A percentile compares a stretch with the other conserved stretches of the same genome.
Conservation (phyloP, 2,113 vertebrate genomes). For the Cacatua alba region DNA sequence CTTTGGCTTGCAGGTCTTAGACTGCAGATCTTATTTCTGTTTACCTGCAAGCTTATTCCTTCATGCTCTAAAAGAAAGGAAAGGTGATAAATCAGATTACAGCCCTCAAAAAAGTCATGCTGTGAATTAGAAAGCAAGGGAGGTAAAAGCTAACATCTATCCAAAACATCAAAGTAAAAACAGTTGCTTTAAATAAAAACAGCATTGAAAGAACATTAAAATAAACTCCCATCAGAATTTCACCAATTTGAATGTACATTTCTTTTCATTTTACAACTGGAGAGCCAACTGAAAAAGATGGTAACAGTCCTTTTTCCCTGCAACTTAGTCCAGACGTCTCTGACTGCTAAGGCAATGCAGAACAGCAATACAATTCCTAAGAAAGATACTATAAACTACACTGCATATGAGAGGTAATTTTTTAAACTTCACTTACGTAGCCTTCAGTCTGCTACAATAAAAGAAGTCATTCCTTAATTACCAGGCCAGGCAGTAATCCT, state of each 20-base stretch:
- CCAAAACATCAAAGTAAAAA: background rate
- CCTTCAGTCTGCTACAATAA: background rate
- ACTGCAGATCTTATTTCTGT: background rate
- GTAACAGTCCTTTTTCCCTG: background rate
- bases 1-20: background rate
- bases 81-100: background rate
- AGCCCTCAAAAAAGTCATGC: background rate
- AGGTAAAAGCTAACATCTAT: background rate
- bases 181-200: background rate
- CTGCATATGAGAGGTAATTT: background rate
- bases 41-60: conserved; percentile 11
- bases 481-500: background rate
- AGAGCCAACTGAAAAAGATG: background rate
- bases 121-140: background rate
- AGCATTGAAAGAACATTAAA: background rate
- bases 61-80: background rate
- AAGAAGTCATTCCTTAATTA: background rate
- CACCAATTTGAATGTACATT: background rate
- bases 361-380: background rate
- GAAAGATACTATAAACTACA: background rate
- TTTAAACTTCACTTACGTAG: background rate
- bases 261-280: background rate
- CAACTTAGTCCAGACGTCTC: background rate
- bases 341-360: background rate
- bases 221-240: background rate